Percentiles rank a stretch among this genome's conserved stretches.
These are phyloP conservation scores for Epinephelus malabaricus DNA, from an alignment of 2,797 vertebrate species.

Conservation along the genomic window DNA sequence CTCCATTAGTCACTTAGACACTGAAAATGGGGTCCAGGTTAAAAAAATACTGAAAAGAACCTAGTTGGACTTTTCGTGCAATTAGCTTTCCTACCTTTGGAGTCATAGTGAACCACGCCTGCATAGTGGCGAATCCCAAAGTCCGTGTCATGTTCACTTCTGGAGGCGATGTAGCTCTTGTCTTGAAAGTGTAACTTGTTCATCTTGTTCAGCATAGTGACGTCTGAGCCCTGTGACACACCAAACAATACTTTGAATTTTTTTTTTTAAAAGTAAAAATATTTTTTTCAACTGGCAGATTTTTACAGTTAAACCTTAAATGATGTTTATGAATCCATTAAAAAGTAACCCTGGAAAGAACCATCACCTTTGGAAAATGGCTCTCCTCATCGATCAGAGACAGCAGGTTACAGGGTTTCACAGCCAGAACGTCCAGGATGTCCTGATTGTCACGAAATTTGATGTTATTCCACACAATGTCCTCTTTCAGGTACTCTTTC, in stretches of 20 bases:
- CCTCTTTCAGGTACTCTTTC: constrained; percentile 91
- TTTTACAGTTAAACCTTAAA: neutral
- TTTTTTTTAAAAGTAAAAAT: neutral
- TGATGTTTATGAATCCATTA: neutral
- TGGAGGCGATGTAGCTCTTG: constrained; percentile 87
- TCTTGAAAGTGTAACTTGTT: constrained; percentile 85
- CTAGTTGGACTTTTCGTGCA: neutral
- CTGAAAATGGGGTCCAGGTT: too few species aligned
- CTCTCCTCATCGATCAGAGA: constrained; percentile 95
- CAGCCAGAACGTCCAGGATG: constrained; percentile 90
- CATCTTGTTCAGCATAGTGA: constrained; percentile 92
- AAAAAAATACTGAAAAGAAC: too few species aligned
- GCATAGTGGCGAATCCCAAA: constrained; percentile 95
- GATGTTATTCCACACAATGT: constrained; percentile 90
- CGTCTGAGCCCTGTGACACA: constrained; percentile 90
- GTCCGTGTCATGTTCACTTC: constrained; percentile 83
- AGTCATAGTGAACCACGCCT: constrained; percentile 90
- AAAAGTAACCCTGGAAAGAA: neutral
- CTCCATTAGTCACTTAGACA: too few species aligned
- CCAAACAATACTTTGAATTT: neutral
- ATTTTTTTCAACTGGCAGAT: neutral
- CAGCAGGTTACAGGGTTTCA: constrained; percentile 90
- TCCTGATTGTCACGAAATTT: constrained; percentile 89
- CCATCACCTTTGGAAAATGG: constrained; percentile 91
- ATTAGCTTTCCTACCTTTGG: constrained; percentile 84